These are phyloP conservation scores for Myathropa florea DNA, from an alignment of 2,888 invertebrate genomes.

Conservation along the genomic window DNA sequence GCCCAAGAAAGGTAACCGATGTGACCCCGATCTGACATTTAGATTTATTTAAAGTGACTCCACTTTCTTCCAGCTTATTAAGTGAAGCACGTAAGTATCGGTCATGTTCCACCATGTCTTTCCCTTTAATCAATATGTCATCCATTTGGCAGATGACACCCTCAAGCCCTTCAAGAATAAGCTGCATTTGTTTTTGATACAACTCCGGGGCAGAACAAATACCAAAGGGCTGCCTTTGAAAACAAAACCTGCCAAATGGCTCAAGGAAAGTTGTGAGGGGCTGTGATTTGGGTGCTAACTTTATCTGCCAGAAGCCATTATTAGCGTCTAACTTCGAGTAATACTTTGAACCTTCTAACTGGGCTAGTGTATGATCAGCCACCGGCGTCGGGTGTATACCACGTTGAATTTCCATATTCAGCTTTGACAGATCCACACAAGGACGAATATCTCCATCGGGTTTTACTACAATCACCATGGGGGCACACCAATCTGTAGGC, in stretches of 20 bases:
- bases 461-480: slow-evolving; percentile 28
- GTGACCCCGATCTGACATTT: slow-evolving; percentile 27
- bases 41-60: slow-evolving; percentile 14
- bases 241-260: slow-evolving; percentile 9
- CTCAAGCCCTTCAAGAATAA: neutral
- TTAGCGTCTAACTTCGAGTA: neutral
- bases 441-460: neutral
- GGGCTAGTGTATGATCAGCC: neutral
- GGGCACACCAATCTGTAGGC: slow-evolving; percentile 29
- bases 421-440: neutral
- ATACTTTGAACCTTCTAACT: neutral
- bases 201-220: neutral
- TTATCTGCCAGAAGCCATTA: neutral
- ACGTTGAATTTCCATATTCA: neutral
- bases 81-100: slow-evolving; percentile 13
- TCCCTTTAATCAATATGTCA: slow-evolving; percentile 1
- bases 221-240: slow-evolving; percentile 5
- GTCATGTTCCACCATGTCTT: slow-evolving; percentile 4
- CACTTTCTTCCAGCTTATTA: neutral
- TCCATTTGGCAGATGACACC: slow-evolving; percentile 2
- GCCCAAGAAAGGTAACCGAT: slow-evolving; percentile 42
- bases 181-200: slow-evolving; percentile 7
- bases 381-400: neutral
- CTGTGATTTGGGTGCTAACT: neutral
- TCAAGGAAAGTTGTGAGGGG: slow-evolving; percentile 13